Percentiles rank a stretch among this genome's conserved stretches.
Evolutionary conservation across 2,888 invertebrate species (phyloP).

Genomic region (Lordiphosa andalusiaca): DNA sequence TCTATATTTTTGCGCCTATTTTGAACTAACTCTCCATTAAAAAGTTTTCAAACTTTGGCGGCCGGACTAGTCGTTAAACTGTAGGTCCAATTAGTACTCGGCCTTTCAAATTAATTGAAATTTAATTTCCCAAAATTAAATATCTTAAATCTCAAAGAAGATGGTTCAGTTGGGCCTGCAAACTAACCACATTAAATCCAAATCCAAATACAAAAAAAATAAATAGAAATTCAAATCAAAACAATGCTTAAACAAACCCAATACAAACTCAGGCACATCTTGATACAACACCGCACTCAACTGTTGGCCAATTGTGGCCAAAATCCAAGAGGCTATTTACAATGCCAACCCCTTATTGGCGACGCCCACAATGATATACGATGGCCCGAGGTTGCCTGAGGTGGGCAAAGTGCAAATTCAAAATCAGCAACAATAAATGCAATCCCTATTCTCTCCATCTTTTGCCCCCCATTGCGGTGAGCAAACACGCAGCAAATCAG

Average conservation of each 20-base stretch:
- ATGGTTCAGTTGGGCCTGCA: no score
- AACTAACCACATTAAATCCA: no score
- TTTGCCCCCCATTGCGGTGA: conserved; percentile 13
- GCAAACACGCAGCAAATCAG: conserved; percentile 62
- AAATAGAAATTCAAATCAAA: no score
- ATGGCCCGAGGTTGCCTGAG: conserved; percentile 7
- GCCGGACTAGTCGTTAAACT: no score
- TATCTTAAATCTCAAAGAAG: no score
- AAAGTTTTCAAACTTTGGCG: no score
- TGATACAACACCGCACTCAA: not conserved
- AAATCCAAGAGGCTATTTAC: conserved; percentile 15
- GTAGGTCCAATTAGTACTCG: no score
- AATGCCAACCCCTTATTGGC: conserved; percentile 5
- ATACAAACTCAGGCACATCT: not conserved
- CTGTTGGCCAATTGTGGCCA: conserved; percentile 13
- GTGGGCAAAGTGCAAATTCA: conserved; percentile 36
- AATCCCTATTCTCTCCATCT: conserved; percentile 4
- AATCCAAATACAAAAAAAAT: no score
- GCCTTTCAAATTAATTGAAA: no score
- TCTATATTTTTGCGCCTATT: no score
- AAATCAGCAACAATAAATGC: conserved; percentile 47
- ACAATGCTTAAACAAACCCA: conserved; percentile 13
- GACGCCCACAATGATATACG: conserved; percentile 35
- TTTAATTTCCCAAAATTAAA: no score
- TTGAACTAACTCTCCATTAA: no score